Percentiles rank a stretch among this genome's conserved stretches.
phyloP scores from a whole-genome alignment of 2,113 vertebrate genomes.

The Catharus minimus region DNA sequence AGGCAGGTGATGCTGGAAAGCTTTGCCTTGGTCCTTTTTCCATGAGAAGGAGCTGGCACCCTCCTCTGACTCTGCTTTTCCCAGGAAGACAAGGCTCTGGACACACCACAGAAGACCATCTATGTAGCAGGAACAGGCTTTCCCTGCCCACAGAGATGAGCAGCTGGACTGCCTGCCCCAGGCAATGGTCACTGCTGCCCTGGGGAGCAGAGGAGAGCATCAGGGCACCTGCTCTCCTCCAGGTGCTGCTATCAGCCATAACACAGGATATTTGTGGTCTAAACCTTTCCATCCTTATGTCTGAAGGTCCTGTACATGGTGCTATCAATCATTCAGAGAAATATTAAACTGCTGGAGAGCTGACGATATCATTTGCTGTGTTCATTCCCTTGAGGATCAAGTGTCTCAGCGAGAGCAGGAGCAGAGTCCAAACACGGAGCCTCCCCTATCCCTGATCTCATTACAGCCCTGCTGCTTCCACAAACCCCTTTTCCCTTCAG shows the following conservation, averaged over 20 bases:
- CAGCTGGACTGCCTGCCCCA: neutral
- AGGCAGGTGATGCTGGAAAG: neutral
- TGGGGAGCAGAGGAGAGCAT: neutral
- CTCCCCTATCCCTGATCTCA: neutral
- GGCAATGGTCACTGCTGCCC: neutral
- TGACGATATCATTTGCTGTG: neutral
- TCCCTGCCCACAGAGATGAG: neutral
- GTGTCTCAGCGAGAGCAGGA: neutral
- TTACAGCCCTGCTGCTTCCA: neutral
- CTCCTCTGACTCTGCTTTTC: neutral
- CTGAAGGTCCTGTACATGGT: neutral
- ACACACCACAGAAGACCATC: no score
- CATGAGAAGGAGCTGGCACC: neutral
- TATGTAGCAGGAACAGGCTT: neutral
- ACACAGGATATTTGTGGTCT: neutral
- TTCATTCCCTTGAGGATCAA: slow-evolving; percentile 3
- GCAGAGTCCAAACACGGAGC: neutral
- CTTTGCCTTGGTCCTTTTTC: neutral
- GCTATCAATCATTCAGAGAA: slow-evolving; percentile 21
- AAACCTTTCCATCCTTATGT: neutral
- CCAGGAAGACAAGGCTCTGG: neutral
- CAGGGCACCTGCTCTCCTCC: neutral
- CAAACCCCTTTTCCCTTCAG: neutral
- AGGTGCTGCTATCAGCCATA: neutral
- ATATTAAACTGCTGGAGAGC: slow-evolving; percentile 8